These are phyloP conservation scores for Ctenicera cuprea DNA, from an alignment of 2,888 invertebrate genomes.

Conservation along the genomic window DNA sequence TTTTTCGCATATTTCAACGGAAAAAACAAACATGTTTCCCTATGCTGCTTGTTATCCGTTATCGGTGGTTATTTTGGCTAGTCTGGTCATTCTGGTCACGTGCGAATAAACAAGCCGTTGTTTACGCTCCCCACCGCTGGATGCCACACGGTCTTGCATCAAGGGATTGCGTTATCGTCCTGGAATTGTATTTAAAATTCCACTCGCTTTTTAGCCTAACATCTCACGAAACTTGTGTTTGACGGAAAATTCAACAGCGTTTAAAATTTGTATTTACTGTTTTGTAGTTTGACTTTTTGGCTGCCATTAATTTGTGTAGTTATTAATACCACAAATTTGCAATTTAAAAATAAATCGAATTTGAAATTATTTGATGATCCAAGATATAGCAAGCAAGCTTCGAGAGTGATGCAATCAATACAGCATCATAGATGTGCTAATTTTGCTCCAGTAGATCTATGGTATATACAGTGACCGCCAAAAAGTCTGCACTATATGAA, in stretches of 20 bases:
- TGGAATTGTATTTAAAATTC: constrained; percentile 53
- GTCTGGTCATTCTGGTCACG: constrained; percentile 52
- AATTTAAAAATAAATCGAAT: no score
- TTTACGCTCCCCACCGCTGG: constrained; percentile 48
- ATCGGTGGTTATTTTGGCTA: constrained; percentile 49
- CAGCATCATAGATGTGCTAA: no score
- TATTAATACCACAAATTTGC: no score
- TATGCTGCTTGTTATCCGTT: constrained; percentile 32
- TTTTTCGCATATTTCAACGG: constrained; percentile 14
- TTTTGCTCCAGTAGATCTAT: no score
- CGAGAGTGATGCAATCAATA: no score
- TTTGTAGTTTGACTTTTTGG: neutral
- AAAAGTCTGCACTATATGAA: no score
- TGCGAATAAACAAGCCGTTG: constrained; percentile 55
- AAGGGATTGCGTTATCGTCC: constrained; percentile 50
- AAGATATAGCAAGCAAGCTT: no score
- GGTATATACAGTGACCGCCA: no score
- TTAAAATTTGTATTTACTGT: constrained; percentile 8
- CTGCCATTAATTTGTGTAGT: no score
- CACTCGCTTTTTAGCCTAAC: constrained; percentile 43
- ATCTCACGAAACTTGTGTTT: constrained; percentile 38
- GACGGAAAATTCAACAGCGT: constrained; percentile 34
- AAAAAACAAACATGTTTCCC: constrained; percentile 35
- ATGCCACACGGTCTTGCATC: constrained; percentile 44
- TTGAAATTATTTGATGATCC: no score